Evolutionary conservation across 2,797 vertebrate species (phyloP), one percentile per base, ranked within the genome.

Genomic region (Scolopax rusticola): DNA sequence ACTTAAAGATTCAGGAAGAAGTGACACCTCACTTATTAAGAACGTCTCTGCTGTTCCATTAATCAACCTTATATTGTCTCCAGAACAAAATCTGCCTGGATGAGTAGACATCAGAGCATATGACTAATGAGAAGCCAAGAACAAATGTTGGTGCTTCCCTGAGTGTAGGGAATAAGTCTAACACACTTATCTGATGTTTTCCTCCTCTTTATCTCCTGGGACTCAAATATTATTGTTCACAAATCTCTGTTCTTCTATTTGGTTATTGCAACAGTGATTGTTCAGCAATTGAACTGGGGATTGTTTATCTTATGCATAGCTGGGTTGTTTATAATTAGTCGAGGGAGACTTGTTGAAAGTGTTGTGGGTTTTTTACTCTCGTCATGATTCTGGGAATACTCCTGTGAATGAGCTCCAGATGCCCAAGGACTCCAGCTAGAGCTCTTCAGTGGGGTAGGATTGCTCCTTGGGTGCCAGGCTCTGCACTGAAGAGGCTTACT

Each of bases 201-300:
- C 18, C n/a, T 81, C 4, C 16, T 70, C 50, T 77, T 69, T 65
- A 8, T 87, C 82, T 93, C 57, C 32, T 86, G 71, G 47, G 47
- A 67, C 28, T n/a, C 5, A 4, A 71, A 43, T 64, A 38, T 93
- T 91, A 57, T 77, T 94, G 40, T 64, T 96, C 56, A 87, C 24
- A 91, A 68, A 78, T 93, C 50, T 94, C 51, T 61, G 33, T 89
- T 91, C 63, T 63, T 91, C 61, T 86, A 3, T 74, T 94, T 76
- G 47, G 64, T 92, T 92, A 73, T 89, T 92, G 64, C 73, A 83
- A 78, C 24, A 76, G 64, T 64, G 80, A 91, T 90, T 95, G 84
- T 89, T 92, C 77, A 87, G 53, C 70, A 92, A 27, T 68, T 92
- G 82, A 96, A 81, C 30, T 78, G 25, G 33, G 30, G 38, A 47